These are phyloP conservation scores for Ptychoptera albimana DNA, from an alignment of 2,888 invertebrate species.

Conservation along the genomic window DNA sequence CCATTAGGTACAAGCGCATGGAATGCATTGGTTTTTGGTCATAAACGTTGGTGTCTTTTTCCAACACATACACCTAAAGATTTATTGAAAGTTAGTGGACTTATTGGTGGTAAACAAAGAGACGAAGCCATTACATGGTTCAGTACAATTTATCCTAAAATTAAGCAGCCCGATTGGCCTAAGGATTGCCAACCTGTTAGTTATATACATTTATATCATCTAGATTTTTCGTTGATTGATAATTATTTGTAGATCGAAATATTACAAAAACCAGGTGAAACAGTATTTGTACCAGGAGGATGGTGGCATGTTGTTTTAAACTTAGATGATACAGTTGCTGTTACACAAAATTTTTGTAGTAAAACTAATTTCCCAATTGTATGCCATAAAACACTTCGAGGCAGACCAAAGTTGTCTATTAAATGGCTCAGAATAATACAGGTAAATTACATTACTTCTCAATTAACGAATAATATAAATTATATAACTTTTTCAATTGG, in stretches of 20 bases:
- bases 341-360: slow-evolving; percentile 96
- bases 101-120: slow-evolving; percentile 89
- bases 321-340: slow-evolving; percentile 88
- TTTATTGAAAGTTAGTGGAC: slow-evolving; percentile 79
- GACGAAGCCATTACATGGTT: slow-evolving; percentile 99
- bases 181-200: slow-evolving; percentile 70
- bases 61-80: slow-evolving; percentile 95
- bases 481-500: slow-evolving; percentile 1
- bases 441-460: slow-evolving; percentile 8
- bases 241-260: slow-evolving; percentile 59
- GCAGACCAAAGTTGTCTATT: slow-evolving; percentile 85
- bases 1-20: slow-evolving; percentile 98
- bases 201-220: too few relatives aligned
- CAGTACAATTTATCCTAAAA: slow-evolving; percentile 83
- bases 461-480: background rate
- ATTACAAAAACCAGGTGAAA: slow-evolving; percentile 89
- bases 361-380: slow-evolving; percentile 92
- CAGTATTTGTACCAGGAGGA: slow-evolving; percentile 95
- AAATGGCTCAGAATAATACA: slow-evolving; percentile 69
- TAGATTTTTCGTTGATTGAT: background rate
- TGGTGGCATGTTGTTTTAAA: slow-evolving; percentile 99
- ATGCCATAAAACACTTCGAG: slow-evolving; percentile 94
- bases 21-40: slow-evolving; percentile 90
- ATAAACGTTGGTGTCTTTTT: slow-evolving; percentile 97
- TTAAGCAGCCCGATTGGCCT: slow-evolving; percentile 80